Base-by-base conservation (phyloP, 2,797 vertebrate genomes). In the Erpetoichthys calabaricus region DNA sequence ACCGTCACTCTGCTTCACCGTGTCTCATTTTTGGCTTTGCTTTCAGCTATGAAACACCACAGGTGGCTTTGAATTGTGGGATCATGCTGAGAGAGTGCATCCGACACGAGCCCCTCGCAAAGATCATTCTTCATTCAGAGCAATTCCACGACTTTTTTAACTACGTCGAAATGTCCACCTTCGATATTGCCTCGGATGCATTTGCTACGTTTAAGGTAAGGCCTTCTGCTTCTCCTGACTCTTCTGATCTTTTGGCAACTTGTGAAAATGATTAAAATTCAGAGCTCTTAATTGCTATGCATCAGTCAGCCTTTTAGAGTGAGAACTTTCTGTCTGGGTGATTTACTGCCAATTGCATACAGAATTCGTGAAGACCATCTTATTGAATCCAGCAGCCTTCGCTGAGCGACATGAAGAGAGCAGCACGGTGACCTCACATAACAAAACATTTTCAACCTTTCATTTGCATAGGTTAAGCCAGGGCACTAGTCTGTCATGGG, bases 101-200 rank as follows among this genome's bases (percentile, higher is more conserved):
- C 70, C 89, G 93, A 58, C 86, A 98, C 9, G 94, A 98, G 66
- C 92, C 92, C 1, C 87, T 97, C 67, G 91, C 92, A 79, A 94
- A 89, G 81, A 80, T 88, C 9, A 72, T 96, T 42, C 89, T 98
- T 1, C 86, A 89, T 60, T 97, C 94, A 0, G 80, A 89, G 25
- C 81, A 92, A 7, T 97, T 98, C 80, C 76, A 81, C 76, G 82
- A 83, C 67, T 97, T 98, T 80, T 98, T 98, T 85, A 80, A 80
- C 70, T 98, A 98, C 10, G 94, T 97, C 78, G 93, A 97, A 70
- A 86, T 97, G 87, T 95, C 92, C 67, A 96, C 94, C n/a, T 97
- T 97, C 66, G 94, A 98, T 81, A 97, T 98, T 46, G 92, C 94
- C 70, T 98, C 94, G 4, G 94, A 98, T 68, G 94, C 94, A 63